Base-by-base conservation (phyloP, 2,797 vertebrate species). In the Acanthurus leucopareius region DNA sequence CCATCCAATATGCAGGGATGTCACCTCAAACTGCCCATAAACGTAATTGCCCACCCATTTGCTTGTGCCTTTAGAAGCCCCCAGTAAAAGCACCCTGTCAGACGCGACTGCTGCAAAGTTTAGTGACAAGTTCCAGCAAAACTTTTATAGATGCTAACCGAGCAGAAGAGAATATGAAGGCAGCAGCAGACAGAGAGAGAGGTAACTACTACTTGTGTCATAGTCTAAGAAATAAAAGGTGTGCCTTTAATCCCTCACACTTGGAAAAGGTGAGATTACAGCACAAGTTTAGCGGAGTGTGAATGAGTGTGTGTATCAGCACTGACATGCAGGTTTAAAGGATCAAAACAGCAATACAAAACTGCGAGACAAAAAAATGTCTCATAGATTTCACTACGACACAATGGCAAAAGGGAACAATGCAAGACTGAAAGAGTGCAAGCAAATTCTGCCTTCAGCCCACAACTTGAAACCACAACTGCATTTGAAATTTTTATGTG, bases 1-100 rank as follows among this genome's bases (percentile, higher is more conserved):
- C 92, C 92, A 94, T 95, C 93, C 94, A 95, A 94, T 95, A 95
- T 94, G 94, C 94, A 95, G 94, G 92, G 92, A 94, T 95, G 95
- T 95, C 95, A 96, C 93, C 91, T 93, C 93, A 94, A 94, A 94
- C 93, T 93, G 93, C 91, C 94, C 92, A 93, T 94, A 95, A 94
- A 92, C 57, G 94, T 95, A 95, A 96, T 95, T 96, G 94, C 93
- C 90, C 88, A 83, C 94, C 95, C 92, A 95, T 96, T 95, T 95
- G 91, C 89, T 81, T 88, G 82, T 92, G 89, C 91, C 88, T 92
- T 91, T 86, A 92, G 90, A 93, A 92, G 86, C 91, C 89, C 87
- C 89, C 88, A 90, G 93, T 94, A 95, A 95, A 94, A 94, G 91
- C 90, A 89, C 82, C 92, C 95, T 95, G 94, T 95, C 95, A 95